Evolutionary conservation across 2,113 vertebrate genomes (phyloP).

Genomic region (Mesitornis unicolor): DNA sequence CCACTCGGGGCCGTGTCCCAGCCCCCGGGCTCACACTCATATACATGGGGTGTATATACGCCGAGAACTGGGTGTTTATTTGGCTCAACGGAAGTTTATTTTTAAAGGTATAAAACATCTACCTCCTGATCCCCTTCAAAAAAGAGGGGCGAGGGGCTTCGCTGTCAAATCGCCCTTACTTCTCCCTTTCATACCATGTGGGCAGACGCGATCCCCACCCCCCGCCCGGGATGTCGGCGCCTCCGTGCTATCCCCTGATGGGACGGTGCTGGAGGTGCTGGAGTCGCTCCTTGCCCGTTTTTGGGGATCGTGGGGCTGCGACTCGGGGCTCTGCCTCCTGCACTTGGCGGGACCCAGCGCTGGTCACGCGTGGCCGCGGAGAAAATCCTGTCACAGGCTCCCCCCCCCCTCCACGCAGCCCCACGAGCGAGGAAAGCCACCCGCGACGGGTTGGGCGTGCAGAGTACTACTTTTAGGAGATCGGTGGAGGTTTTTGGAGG

Average conservation of each 20-base stretch:
- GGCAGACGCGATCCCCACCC: background rate
- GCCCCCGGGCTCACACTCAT: background rate
- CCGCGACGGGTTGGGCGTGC: background rate
- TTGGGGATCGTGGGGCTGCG: background rate
- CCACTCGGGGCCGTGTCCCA: background rate
- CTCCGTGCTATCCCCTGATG: background rate
- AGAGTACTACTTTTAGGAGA: accelerated
- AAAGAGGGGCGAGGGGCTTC: too few species aligned
- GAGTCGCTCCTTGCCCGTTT: background rate
- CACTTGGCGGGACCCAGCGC: background rate
- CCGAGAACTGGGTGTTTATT: background rate
- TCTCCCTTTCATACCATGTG: background rate
- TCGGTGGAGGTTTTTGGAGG: background rate
- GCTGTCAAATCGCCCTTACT: too few species aligned
- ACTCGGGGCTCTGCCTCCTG: background rate
- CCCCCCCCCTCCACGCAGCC: background rate
- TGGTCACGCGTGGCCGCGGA: too few species aligned
- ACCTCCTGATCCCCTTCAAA: background rate
- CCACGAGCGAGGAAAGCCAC: background rate
- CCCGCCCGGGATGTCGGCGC: accelerated
- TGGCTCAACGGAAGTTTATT: background rate
- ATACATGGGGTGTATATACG: too few species aligned
- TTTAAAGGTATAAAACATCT: background rate
- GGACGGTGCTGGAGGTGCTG: background rate
- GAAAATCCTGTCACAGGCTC: accelerated